phyloP scores from a whole-genome alignment of 2,113 vertebrate genomes.

The Theristicus caerulescens region DNA sequence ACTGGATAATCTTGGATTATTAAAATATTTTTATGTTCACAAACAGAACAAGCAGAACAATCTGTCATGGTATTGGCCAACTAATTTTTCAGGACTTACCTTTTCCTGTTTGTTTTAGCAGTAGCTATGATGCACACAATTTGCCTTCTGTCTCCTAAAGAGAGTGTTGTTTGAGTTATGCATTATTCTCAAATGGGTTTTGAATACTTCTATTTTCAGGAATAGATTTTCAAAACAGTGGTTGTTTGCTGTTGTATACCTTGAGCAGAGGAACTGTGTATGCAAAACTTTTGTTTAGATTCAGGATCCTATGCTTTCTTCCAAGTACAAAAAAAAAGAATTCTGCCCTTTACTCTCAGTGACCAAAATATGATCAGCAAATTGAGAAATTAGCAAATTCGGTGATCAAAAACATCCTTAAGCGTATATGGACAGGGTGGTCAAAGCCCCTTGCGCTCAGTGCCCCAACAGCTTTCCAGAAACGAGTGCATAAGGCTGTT shows the following conservation, averaged over 20 bases:
- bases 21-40: background rate
- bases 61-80: background rate
- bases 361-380: background rate
- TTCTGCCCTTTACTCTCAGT: background rate
- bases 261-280: background rate
- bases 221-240: background rate
- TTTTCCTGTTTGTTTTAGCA: background rate
- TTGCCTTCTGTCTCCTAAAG: background rate
- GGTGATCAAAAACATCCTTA: background rate
- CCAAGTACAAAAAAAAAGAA: background rate
- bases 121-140: background rate
- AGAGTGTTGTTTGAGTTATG: background rate
- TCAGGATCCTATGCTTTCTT: background rate
- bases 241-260: background rate
- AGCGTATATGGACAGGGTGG: too few relatives aligned
- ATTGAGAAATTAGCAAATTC: background rate
- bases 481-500: accelerated
- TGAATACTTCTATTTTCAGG: background rate
- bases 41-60: background rate
- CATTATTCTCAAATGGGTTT: background rate
- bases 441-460: background rate
- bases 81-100: background rate
- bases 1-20: background rate
- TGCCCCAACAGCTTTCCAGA: background rate
- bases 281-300: background rate